Conservation (phyloP, 2,113 vertebrate species). For the Chamaetylas fuelleborni region DNA sequence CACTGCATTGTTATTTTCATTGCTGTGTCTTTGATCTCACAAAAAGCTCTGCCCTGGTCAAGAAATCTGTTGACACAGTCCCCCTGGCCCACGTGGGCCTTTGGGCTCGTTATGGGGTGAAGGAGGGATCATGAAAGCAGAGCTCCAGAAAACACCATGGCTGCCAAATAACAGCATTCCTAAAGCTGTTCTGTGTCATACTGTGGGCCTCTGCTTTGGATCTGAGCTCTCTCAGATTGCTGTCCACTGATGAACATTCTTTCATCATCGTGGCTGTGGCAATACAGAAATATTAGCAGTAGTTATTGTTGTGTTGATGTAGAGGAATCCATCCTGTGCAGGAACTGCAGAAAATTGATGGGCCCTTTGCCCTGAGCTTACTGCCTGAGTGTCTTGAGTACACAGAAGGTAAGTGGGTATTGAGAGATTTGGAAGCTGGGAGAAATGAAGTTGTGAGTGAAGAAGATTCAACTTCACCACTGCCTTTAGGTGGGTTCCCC, state of each 20-base stretch:
- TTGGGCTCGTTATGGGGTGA: not conserved
- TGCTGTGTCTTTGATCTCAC: conserved; percentile 29
- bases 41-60: not conserved
- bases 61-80: conserved; percentile 13
- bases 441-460: not conserved
- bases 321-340: not conserved
- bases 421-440: not conserved
- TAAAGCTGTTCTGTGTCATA: not conserved
- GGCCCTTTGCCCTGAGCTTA: not conserved
- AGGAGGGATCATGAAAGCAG: not conserved
- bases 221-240: not conserved
- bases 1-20: conserved; percentile 13
- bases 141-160: not conserved
- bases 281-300: not conserved
- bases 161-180: conserved; percentile 10
- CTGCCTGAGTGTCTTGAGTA: not conserved
- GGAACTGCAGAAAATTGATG: not conserved
- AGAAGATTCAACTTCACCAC: not conserved
- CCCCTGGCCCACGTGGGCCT: not conserved
- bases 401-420: not conserved
- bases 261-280: not conserved
- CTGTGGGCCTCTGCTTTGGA: not conserved
- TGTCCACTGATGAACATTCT: not conserved
- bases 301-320: rapidly evolving
- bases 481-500: not conserved